phyloP scores from a whole-genome alignment of 2,113 vertebrate species.

The Mus pahari region DNA sequence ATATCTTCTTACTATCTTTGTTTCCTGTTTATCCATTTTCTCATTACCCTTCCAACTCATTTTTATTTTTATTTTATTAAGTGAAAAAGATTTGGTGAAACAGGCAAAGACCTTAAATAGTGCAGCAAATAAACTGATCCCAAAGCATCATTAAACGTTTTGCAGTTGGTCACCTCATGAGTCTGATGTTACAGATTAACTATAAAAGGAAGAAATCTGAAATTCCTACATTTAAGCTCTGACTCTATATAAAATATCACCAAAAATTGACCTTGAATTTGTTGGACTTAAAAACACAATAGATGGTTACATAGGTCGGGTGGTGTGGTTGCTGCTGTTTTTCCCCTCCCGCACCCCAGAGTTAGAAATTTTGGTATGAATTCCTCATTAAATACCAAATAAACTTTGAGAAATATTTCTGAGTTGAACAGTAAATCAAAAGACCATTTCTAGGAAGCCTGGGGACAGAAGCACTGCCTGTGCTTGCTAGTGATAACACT shows the following conservation, averaged over 20 bases:
- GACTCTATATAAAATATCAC: conserved; percentile 81
- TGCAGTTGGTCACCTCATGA: conserved; percentile 81
- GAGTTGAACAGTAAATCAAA: conserved; percentile 73
- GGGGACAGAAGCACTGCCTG: conserved; percentile 36
- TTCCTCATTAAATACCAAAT: conserved; percentile 82
- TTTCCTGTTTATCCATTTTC: conserved; percentile 77
- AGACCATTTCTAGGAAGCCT: not conserved
- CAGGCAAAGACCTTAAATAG: conserved; percentile 97
- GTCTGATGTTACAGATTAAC: conserved; percentile 83
- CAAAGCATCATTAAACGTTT: conserved; percentile 92
- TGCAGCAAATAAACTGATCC: conserved; percentile 94
- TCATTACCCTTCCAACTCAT: conserved; percentile 74
- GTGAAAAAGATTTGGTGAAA: conserved; percentile 98
- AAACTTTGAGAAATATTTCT: conserved; percentile 77
- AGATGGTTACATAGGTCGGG: conserved; percentile 72
- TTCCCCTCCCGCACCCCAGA: conserved; percentile 73
- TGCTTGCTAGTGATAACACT: not conserved
- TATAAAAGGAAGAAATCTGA: conserved; percentile 82
- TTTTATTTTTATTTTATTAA: conserved; percentile 82
- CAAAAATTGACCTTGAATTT: conserved; percentile 86
- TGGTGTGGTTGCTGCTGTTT: conserved; percentile 68
- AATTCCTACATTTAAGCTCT: conserved; percentile 79
- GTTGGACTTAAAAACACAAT: conserved; percentile 73
- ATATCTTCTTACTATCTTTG: conserved; percentile 83
- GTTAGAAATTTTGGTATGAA: conserved; percentile 81